Evolutionary conservation across 2,797 vertebrate species (phyloP).

Genomic region (Calcarius lapponicus): DNA sequence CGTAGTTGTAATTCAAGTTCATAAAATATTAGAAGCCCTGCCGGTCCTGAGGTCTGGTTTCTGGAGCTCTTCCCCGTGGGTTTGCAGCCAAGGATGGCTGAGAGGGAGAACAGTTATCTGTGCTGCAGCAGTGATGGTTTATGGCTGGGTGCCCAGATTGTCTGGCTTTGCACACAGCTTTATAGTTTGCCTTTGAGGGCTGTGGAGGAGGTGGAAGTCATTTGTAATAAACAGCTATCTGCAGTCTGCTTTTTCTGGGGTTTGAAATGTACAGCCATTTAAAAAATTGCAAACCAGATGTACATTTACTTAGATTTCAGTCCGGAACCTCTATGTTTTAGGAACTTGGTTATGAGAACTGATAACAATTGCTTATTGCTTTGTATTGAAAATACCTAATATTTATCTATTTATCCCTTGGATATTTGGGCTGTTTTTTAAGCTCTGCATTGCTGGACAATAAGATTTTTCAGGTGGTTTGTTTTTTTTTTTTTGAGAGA

Average conservation of each 20-base stretch:
- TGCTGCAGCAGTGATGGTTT: slow-evolving; percentile 65
- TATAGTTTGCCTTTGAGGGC: slow-evolving; percentile 71
- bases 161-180: slow-evolving; percentile 73
- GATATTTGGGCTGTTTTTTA: neutral
- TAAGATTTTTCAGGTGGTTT: neutral
- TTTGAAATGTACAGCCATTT: slow-evolving; percentile 3
- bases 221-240: slow-evolving; percentile 68
- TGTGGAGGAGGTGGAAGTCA: slow-evolving; percentile 68
- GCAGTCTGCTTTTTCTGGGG: slow-evolving; percentile 28
- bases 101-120: slow-evolving; percentile 67
- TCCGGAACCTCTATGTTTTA: neutral
- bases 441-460: neutral
- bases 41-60: slow-evolving; percentile 34
- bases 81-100: slow-evolving; percentile 68
- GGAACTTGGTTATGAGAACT: neutral
- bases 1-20: slow-evolving; percentile 17
- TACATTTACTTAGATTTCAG: neutral
- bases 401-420: neutral
- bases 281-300: neutral
- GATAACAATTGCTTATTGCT: neutral
- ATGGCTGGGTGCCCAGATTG: slow-evolving; percentile 77
- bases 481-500: neutral
- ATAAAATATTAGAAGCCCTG: slow-evolving; percentile 43
- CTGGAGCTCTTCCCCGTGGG: slow-evolving; percentile 63
- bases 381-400: neutral